phyloP scores from a whole-genome alignment of 2,888 invertebrate species.

The Colostygia pectinataria region DNA sequence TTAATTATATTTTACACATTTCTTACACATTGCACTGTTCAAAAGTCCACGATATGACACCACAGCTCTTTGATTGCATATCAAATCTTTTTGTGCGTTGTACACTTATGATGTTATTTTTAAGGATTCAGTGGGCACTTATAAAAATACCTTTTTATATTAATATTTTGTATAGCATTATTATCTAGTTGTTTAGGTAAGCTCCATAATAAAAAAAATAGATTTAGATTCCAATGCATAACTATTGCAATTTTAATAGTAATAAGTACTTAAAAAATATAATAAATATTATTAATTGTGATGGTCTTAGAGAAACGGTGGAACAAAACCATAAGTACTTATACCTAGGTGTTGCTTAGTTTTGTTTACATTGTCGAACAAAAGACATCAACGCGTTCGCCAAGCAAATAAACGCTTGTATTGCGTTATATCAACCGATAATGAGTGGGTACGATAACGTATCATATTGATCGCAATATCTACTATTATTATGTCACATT shows the following conservation, averaged over 20 bases:
- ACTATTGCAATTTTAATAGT: too few species aligned
- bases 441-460: constrained; percentile 52
- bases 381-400: constrained; percentile 77
- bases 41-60: constrained; percentile 71
- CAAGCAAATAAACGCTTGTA: constrained; percentile 48
- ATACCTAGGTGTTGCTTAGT: constrained; percentile 34
- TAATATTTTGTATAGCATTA: too few species aligned
- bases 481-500: constrained; percentile 56
- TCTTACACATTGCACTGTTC: constrained; percentile 78
- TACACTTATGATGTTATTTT: too few species aligned
- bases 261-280: too few species aligned
- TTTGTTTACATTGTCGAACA: constrained; percentile 40
- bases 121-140: too few species aligned
- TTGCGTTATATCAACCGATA: constrained; percentile 54
- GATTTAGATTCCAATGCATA: too few species aligned
- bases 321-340: constrained; percentile 1
- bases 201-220: too few species aligned
- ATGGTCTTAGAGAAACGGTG: constrained; percentile 1
- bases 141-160: too few species aligned
- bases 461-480: constrained; percentile 61
- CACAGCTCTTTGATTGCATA: constrained; percentile 48
- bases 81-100: constrained; percentile 37
- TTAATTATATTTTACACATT: constrained; percentile 66
- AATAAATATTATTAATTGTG: not conserved
- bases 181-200: too few species aligned